Evolutionary conservation across 2,888 invertebrate genomes (phyloP).

Genomic region (Drosophila anceps): DNA sequence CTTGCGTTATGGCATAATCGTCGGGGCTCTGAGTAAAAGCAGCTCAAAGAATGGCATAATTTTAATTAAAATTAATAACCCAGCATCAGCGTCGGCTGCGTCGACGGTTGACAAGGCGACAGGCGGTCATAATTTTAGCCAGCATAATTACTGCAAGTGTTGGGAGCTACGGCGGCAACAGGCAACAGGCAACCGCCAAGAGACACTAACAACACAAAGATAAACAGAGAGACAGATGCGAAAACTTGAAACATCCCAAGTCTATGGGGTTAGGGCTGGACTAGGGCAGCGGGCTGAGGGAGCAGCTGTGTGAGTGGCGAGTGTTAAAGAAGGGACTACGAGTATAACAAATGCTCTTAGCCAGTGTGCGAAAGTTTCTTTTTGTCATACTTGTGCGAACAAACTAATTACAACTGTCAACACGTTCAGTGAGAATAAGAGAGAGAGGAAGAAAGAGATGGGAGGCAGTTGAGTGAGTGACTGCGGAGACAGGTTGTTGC

Average conservation of each 20-base stretch:
- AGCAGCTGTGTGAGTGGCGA: not conserved
- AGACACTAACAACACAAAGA: constrained; percentile 23
- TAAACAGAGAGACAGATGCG: constrained; percentile 50
- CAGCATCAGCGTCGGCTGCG: constrained; percentile 37
- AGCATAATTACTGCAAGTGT: constrained; percentile 73
- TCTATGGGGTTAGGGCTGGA: not conserved
- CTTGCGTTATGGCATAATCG: constrained; percentile 56
- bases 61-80: constrained; percentile 82
- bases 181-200: constrained; percentile 14
- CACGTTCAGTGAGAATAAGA: constrained; percentile 51
- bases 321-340: constrained; percentile 19
- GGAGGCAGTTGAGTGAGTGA: constrained; percentile 7
- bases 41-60: constrained; percentile 71
- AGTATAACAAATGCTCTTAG: constrained; percentile 52
- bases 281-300: too few relatives aligned
- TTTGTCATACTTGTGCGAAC: constrained; percentile 82
- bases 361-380: constrained; percentile 62
- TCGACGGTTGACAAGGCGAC: constrained; percentile 59
- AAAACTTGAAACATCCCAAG: constrained; percentile 38
- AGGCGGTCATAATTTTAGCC: constrained; percentile 73
- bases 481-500: constrained; percentile 44
- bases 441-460: not conserved
- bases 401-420: constrained; percentile 82
- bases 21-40: constrained; percentile 31
- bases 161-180: not conserved